Evolutionary conservation across 2,888 invertebrate genomes (phyloP).

Genomic region (Rotaria macrura): DNA sequence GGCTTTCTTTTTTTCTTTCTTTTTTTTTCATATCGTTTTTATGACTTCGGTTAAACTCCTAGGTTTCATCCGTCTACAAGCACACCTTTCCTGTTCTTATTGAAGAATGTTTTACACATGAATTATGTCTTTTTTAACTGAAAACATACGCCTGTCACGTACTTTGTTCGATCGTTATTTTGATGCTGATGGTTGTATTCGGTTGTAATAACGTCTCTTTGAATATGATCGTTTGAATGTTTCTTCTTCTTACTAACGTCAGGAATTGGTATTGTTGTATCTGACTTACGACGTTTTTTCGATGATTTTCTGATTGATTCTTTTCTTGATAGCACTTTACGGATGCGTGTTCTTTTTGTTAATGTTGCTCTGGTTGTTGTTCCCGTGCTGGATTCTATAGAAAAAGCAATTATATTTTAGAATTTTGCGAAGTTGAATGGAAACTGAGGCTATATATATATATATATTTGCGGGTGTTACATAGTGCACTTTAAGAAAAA

Average conservation of each 20-base stretch:
- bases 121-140: background rate
- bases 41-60: background rate
- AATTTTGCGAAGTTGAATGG: background rate
- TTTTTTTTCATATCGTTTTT: background rate
- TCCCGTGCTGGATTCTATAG: background rate
- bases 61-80: background rate
- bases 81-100: background rate
- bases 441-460: background rate
- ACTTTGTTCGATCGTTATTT: background rate
- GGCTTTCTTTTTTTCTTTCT: too few relatives aligned
- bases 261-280: background rate
- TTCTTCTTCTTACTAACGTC: background rate
- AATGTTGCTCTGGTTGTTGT: background rate
- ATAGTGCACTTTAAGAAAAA: background rate
- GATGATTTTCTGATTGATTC: background rate
- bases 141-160: constrained; percentile 1
- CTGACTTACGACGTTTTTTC: background rate
- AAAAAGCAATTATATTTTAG: background rate
- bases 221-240: background rate
- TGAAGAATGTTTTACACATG: background rate
- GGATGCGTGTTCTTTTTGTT: background rate
- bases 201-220: background rate
- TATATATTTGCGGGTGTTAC: background rate
- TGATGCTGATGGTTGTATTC: background rate
- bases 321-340: background rate